Conservation (phyloP, 2,888 invertebrate genomes). For the Griposia aprilina region DNA sequence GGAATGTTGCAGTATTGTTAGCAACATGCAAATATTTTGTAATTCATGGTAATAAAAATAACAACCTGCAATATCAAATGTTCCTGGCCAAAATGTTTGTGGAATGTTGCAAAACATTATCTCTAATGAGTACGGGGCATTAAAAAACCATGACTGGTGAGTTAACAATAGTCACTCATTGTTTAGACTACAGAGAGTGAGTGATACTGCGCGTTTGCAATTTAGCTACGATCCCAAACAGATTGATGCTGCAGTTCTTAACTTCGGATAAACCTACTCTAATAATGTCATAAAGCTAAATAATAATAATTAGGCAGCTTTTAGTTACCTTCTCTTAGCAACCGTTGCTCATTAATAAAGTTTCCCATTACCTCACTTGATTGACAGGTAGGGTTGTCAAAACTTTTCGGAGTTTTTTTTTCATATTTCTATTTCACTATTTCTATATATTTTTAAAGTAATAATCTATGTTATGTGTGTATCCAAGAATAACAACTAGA, state of each 20-base stretch:
- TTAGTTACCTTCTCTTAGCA: neutral
- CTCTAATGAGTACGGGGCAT: neutral
- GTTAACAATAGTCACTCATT: neutral
- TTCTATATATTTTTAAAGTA: neutral
- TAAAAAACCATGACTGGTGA: neutral
- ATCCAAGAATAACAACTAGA: neutral
- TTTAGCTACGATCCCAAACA: no score
- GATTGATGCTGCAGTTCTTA: neutral
- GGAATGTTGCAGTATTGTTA: neutral
- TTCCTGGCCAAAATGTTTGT: neutral
- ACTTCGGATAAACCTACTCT: neutral
- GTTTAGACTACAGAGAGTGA: neutral
- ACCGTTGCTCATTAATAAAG: slow-evolving; percentile 36
- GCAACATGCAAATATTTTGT: neutral
- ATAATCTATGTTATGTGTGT: neutral
- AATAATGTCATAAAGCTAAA: neutral
- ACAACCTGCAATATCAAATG: neutral
- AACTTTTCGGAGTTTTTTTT: neutral
- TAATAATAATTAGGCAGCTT: neutral
- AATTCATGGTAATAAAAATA: neutral
- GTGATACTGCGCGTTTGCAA: no score
- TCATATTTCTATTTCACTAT: neutral
- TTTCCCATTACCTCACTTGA: slow-evolving; percentile 7
- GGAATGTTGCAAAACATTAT: neutral
- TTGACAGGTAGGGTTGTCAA: slow-evolving; percentile 50